A percentile compares a stretch with the other conserved stretches of the same genome.
phyloP scores from a whole-genome alignment of 1,140 invertebrate species.

The Micrasema longulum region DNA sequence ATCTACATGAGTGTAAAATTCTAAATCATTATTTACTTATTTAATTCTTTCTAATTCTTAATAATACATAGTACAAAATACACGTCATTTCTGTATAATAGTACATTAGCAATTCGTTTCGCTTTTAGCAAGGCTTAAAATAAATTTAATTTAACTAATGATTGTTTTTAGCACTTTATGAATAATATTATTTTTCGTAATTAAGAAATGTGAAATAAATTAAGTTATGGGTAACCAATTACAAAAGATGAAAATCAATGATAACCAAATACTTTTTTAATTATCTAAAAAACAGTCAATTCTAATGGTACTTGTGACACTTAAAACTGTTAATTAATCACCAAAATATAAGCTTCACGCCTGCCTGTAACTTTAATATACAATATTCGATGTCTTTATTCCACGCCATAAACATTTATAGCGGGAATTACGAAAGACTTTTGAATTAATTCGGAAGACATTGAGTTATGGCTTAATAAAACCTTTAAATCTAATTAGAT shows the following conservation, averaged over 20 bases:
- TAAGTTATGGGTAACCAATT: conserved; percentile 5
- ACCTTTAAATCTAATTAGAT: conserved; percentile 39
- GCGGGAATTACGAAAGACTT: conserved; percentile 20
- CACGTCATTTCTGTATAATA: too few species aligned
- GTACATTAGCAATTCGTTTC: too few species aligned
- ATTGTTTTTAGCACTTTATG: not conserved
- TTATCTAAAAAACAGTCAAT: conserved; percentile 20
- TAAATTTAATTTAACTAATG: too few species aligned
- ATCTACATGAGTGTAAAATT: too few species aligned
- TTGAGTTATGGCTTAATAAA: conserved; percentile 28
- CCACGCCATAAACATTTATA: conserved; percentile 18
- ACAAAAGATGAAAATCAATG: not conserved
- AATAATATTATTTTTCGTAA: not conserved
- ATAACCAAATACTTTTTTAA: conserved; percentile 28
- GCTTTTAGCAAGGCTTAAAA: too few species aligned
- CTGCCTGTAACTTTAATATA: conserved; percentile 17
- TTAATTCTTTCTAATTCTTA: too few species aligned
- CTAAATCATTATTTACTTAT: too few species aligned
- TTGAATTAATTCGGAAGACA: conserved; percentile 32
- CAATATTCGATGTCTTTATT: conserved; percentile 23
- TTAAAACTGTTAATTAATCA: conserved; percentile 15
- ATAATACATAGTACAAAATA: too few species aligned
- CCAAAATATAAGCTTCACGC: conserved; percentile 1
- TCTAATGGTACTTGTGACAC: conserved; percentile 33
- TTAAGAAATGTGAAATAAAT: too few species aligned